Conservation (phyloP, 1,140 invertebrate genomes). For the Halesus radiatus region DNA sequence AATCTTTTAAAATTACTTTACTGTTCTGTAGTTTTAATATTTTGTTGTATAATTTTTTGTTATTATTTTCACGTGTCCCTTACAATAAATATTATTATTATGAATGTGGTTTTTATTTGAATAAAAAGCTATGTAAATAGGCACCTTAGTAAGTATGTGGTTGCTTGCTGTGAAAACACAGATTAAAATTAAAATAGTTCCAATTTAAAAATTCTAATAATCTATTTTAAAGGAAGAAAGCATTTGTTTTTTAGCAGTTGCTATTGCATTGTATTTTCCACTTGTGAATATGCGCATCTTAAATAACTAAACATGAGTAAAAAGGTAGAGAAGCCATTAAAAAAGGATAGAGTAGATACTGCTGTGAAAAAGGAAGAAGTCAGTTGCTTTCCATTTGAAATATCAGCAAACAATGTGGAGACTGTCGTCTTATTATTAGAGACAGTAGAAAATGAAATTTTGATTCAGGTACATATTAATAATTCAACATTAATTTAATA, state of each 20-base stretch:
- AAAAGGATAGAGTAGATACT: constrained; percentile 35
- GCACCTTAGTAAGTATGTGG: too few species aligned
- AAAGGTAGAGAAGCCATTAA: constrained; percentile 32
- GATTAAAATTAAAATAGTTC: neutral
- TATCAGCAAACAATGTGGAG: constrained; percentile 45
- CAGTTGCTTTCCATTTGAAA: constrained; percentile 39
- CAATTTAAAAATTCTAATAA: neutral
- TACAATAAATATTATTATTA: neutral
- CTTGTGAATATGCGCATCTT: too few species aligned
- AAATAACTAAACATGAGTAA: constrained; percentile 18
- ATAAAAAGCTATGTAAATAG: too few species aligned
- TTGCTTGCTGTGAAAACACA: too few species aligned
- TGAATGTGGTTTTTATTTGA: too few species aligned
- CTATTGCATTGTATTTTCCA: too few species aligned
- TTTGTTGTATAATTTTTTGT: too few species aligned
- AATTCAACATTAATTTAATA: neutral
- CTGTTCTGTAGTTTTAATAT: too few species aligned
- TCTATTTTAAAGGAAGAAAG: neutral
- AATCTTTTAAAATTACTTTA: neutral
- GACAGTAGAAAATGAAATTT: constrained; percentile 39
- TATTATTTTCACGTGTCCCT: too few species aligned
- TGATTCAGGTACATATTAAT: constrained; percentile 26
- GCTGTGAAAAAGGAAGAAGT: constrained; percentile 38
- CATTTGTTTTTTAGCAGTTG: neutral
- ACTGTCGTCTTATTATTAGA: constrained; percentile 50